phyloP scores from a whole-genome alignment of 1,140 invertebrate genomes.

The Lordiphosa clarofinis region DNA sequence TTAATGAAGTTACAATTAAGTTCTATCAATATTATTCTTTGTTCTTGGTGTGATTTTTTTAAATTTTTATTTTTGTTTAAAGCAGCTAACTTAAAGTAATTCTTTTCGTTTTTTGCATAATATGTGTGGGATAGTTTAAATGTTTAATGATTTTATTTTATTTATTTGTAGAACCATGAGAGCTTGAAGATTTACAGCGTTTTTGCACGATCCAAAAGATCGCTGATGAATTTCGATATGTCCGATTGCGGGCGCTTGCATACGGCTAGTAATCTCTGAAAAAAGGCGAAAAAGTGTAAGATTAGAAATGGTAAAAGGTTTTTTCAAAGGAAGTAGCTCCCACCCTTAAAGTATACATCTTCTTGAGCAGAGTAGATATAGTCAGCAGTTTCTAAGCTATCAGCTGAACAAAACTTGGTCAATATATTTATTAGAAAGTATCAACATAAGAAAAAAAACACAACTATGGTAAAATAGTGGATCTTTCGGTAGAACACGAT shows the following conservation, averaged over 20 bases:
- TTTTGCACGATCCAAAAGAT: slow-evolving; percentile 92
- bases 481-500: too few relatives aligned
- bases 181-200: slow-evolving; percentile 83
- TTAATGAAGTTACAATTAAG: slow-evolving; percentile 18
- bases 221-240: slow-evolving; percentile 95
- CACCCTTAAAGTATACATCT: too few relatives aligned
- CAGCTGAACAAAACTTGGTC: too few relatives aligned
- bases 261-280: slow-evolving; percentile 87
- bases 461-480: too few relatives aligned
- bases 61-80: slow-evolving; percentile 39
- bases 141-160: slow-evolving; percentile 43
- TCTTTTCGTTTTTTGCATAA: slow-evolving; percentile 43
- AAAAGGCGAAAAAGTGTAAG: slow-evolving; percentile 32
- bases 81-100: slow-evolving; percentile 63
- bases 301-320: background rate
- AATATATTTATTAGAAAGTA: too few relatives aligned
- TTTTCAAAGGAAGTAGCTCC: too few relatives aligned
- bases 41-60: slow-evolving; percentile 47
- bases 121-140: slow-evolving; percentile 36
- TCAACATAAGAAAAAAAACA: too few relatives aligned
- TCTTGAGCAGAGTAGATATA: too few relatives aligned
- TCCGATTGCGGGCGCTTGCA: slow-evolving; percentile 91
- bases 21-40: slow-evolving; percentile 45
- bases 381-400: too few relatives aligned
- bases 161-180: slow-evolving; percentile 18